Percentiles rank a stretch among this genome's conserved stretches.
phyloP scores from a whole-genome alignment of 2,113 vertebrate species.

The Glaucidium brasilianum region DNA sequence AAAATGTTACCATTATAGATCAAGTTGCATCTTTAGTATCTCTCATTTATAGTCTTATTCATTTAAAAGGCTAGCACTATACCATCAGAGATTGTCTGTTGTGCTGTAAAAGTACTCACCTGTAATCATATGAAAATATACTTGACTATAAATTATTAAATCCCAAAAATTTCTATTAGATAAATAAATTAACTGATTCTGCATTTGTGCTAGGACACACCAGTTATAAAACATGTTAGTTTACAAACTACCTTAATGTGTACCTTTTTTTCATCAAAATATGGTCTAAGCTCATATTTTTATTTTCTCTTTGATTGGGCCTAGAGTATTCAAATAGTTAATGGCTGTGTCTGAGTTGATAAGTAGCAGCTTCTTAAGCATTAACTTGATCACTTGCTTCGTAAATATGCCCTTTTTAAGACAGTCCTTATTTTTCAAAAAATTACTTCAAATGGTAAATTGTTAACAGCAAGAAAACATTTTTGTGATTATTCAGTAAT shows the following conservation, averaged over 20 bases:
- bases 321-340: not conserved
- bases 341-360: not conserved
- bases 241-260: not conserved
- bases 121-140: not conserved
- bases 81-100: not conserved
- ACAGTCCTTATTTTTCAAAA: not conserved
- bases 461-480: not conserved
- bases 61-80: conserved; percentile 13
- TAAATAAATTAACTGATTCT: not conserved
- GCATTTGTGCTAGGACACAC: not conserved
- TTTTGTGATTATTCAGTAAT: not conserved
- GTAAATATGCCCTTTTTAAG: not conserved
- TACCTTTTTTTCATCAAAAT: not conserved
- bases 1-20: not conserved
- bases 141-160: not conserved
- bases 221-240: not conserved
- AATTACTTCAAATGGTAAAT: not conserved
- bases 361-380: not conserved
- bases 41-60: not conserved
- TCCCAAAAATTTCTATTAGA: not conserved
- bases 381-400: not conserved
- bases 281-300: not conserved
- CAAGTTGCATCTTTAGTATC: not conserved
- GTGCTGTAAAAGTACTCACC: not conserved
- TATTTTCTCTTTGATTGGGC: conserved; percentile 16